phyloP scores from a whole-genome alignment of 1,140 invertebrate genomes.

The Chionoecetes opilio region DNA sequence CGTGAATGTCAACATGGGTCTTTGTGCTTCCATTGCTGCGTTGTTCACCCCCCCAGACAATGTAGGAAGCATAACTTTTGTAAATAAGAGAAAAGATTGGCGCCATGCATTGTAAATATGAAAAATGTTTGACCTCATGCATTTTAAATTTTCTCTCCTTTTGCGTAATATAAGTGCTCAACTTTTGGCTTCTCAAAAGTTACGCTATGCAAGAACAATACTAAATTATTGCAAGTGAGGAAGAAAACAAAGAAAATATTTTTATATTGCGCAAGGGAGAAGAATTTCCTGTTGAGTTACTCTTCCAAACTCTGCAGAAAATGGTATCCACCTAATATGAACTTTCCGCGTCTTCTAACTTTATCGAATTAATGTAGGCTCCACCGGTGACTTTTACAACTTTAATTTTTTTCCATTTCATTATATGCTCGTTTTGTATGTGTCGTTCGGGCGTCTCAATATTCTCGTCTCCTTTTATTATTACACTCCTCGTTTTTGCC shows the following conservation, averaged over 20 bases:
- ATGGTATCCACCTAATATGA: not conserved
- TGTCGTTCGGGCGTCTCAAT: too few species aligned
- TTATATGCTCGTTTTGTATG: too few species aligned
- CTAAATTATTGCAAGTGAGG: not conserved
- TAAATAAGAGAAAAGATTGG: too few species aligned
- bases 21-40: too few species aligned
- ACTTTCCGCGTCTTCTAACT: constrained; percentile 19
- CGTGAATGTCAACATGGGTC: too few species aligned
- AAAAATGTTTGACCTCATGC: too few species aligned
- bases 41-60: too few species aligned
- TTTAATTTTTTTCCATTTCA: too few species aligned
- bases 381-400: not conserved
- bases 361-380: not conserved
- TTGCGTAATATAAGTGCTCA: not conserved
- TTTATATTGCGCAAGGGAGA: not conserved
- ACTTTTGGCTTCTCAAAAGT: not conserved
- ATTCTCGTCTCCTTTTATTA: not conserved
- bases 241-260: not conserved
- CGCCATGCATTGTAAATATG: too few species aligned
- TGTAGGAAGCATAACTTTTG: too few species aligned
- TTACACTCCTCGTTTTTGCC: not conserved
- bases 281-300: constrained; percentile 1
- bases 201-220: not conserved
- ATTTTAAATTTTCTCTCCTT: too few species aligned
- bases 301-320: not conserved